Percentiles rank a stretch among this genome's conserved stretches.
phyloP scores from a whole-genome alignment of 1,140 invertebrate genomes.

The Parapsyche elsis region DNA sequence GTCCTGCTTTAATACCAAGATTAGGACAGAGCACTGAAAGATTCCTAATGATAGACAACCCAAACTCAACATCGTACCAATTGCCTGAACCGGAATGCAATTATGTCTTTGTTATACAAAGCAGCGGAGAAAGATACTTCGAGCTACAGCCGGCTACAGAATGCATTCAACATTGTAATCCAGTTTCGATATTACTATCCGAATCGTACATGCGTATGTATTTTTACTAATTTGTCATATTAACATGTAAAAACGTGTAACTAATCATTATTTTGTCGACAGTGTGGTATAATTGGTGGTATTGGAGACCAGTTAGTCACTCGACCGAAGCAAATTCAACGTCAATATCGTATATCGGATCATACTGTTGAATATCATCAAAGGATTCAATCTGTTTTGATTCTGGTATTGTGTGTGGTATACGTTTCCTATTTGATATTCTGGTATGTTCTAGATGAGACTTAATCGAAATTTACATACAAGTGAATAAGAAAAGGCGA shows the following conservation, averaged over 20 bases:
- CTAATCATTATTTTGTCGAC: constrained; percentile 59
- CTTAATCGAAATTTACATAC: too few species aligned
- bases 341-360: constrained; percentile 77
- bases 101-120: constrained; percentile 77
- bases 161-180: constrained; percentile 73
- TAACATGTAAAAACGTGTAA: constrained; percentile 72
- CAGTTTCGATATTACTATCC: constrained; percentile 73
- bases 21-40: constrained; percentile 78
- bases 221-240: constrained; percentile 57
- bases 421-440: too few species aligned
- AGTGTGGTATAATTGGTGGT: constrained; percentile 78
- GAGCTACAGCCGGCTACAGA: constrained; percentile 75
- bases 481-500: too few species aligned
- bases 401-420: too few species aligned
- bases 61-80: constrained; percentile 68
- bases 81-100: constrained; percentile 81
- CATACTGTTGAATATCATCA: constrained; percentile 75
- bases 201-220: constrained; percentile 49
- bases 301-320: constrained; percentile 78
- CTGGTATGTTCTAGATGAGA: too few species aligned
- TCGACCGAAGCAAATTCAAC: constrained; percentile 69
- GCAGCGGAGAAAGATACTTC: constrained; percentile 73
- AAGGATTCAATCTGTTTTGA: too few species aligned
- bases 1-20: constrained; percentile 70
- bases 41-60: constrained; percentile 77